Conservation (phyloP, 2,113 vertebrate genomes). For the Neodontobutis hainanensis region DNA sequence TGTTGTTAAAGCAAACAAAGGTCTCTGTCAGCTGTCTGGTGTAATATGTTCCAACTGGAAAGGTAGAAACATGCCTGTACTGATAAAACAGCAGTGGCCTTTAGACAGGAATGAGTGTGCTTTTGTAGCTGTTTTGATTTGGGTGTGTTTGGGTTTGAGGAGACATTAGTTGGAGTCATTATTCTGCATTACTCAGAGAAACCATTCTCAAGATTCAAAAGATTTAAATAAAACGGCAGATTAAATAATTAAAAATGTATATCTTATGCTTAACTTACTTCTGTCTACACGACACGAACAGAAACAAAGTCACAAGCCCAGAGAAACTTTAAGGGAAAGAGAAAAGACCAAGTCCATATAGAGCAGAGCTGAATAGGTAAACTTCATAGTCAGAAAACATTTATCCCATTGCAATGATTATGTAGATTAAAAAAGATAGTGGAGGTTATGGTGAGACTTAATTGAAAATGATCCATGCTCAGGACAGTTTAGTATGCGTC, state of each 20-base stretch:
- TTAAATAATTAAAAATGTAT: not conserved
- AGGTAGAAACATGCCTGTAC: slow-evolving; percentile 32
- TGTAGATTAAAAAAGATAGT: too few relatives aligned
- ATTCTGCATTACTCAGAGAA: not conserved
- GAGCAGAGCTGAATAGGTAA: too few relatives aligned
- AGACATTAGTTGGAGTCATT: not conserved
- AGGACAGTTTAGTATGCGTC: not conserved
- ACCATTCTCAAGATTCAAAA: not conserved
- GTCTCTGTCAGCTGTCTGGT: slow-evolving; percentile 29
- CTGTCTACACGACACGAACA: too few relatives aligned
- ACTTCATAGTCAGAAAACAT: too few relatives aligned
- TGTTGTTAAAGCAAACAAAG: slow-evolving; percentile 18
- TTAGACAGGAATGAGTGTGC: slow-evolving; percentile 33
- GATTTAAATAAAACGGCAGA: not conserved
- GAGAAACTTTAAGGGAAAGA: too few relatives aligned
- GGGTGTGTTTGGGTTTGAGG: slow-evolving; percentile 25
- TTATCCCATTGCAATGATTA: too few relatives aligned
- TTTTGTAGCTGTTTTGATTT: slow-evolving; percentile 17
- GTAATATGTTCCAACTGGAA: slow-evolving; percentile 37
- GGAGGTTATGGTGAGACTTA: too few relatives aligned
- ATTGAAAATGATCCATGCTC: not conserved
- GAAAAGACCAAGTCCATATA: too few relatives aligned
- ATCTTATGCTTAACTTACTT: too few relatives aligned
- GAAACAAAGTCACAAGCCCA: too few relatives aligned
- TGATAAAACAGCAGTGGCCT: slow-evolving; percentile 17